phyloP scores from a whole-genome alignment of 2,797 vertebrate genomes.

The Discoglossus pictus region DNA sequence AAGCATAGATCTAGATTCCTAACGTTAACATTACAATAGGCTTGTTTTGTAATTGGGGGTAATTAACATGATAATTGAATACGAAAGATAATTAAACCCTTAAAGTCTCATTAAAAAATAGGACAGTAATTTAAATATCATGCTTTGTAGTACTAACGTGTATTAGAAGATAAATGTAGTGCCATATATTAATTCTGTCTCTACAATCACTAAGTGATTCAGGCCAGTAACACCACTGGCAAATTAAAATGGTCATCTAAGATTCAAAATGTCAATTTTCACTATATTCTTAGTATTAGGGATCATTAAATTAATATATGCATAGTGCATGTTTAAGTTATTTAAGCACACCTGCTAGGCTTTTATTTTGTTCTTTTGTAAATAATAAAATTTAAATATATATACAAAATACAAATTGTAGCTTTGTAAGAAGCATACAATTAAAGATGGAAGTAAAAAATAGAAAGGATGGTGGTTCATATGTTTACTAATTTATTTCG shows the following conservation, averaged over 20 bases:
- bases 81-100: conserved; percentile 37
- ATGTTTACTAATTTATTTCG: no score
- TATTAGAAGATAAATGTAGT: conserved; percentile 26
- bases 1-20: conserved; percentile 7
- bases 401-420: no score
- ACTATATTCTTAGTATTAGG: no score
- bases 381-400: no score
- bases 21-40: conserved; percentile 26
- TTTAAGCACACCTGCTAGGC: no score
- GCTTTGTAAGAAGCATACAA: no score
- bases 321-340: no score
- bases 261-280: neutral
- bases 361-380: no score
- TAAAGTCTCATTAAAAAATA: conserved; percentile 40
- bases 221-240: conserved; percentile 1
- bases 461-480: no score
- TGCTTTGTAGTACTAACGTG: conserved; percentile 32
- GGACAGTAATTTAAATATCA: conserved; percentile 39
- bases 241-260: conserved; percentile 22
- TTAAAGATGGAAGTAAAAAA: no score
- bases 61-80: conserved; percentile 39
- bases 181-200: conserved; percentile 8
- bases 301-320: no score
- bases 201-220: neutral
- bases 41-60: conserved; percentile 30